Evolutionary conservation across 2,797 vertebrate species (phyloP).

Genomic region (Stomatorhinus walkeri): DNA sequence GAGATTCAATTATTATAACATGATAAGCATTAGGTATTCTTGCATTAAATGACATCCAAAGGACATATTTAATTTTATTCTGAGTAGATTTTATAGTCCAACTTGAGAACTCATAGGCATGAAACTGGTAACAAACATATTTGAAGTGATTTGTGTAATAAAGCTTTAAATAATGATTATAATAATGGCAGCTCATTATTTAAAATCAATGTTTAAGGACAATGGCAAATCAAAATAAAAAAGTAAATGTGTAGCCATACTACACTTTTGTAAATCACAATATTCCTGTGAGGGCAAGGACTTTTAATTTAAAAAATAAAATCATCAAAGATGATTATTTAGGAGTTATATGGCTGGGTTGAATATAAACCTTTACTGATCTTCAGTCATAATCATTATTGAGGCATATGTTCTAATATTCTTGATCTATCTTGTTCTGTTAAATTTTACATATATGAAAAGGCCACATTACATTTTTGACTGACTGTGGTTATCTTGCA

Average conservation of each 20-base stretch:
- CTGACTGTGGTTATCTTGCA: neutral
- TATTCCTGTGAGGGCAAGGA: neutral
- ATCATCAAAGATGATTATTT: neutral
- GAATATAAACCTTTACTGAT: neutral
- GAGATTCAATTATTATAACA: constrained; percentile 6
- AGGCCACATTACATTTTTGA: neutral
- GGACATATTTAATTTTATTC: constrained; percentile 54
- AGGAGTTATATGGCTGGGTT: neutral
- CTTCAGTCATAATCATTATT: neutral
- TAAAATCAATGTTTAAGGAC: neutral
- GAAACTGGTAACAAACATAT: neutral
- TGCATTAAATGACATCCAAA: constrained; percentile 37
- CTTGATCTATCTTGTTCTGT: neutral
- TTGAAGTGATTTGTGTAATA: neutral
- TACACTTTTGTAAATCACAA: neutral
- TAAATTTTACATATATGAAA: neutral
- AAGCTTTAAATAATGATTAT: neutral
- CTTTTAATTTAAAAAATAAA: neutral
- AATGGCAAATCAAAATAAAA: neutral
- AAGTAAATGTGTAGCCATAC: neutral
- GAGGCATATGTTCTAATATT: neutral
- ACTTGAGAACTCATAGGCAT: neutral
- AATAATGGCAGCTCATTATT: neutral
- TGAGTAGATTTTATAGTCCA: neutral
- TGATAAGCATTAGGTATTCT: neutral